Evolutionary conservation across 2,113 vertebrate genomes (phyloP).

Genomic region (Cheirogaleus medius): DNA sequence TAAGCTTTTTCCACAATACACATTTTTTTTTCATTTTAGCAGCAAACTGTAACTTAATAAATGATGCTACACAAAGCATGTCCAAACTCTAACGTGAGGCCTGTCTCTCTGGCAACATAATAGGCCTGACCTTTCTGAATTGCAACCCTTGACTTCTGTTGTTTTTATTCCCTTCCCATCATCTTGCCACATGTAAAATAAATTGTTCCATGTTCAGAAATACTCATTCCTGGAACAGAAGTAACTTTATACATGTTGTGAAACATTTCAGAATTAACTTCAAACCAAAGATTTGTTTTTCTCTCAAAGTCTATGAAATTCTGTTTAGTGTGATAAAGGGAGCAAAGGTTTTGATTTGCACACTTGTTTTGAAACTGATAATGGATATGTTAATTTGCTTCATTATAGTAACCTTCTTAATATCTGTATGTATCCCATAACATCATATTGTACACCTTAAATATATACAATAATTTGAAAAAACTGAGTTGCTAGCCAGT

Average conservation of each 20-base stretch:
- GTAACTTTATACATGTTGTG: neutral
- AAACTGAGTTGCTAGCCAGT: neutral
- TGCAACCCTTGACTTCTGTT: neutral
- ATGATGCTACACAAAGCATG: neutral
- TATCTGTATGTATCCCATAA: too few relatives aligned
- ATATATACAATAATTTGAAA: neutral
- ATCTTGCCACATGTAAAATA: neutral
- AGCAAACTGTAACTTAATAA: neutral
- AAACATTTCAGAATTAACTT: neutral
- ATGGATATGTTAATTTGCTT: neutral
- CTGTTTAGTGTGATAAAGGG: neutral
- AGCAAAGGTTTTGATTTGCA: neutral
- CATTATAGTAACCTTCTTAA: neutral
- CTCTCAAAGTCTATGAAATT: neutral
- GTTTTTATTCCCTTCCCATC: neutral
- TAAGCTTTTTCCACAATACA: neutral
- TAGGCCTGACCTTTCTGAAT: neutral
- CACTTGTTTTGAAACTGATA: neutral
- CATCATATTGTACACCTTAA: neutral
- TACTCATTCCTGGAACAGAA: neutral
- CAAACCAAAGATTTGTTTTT: neutral
- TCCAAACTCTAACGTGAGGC: neutral
- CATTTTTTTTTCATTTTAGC: neutral
- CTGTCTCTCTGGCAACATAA: neutral
- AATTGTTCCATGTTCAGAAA: neutral